These are phyloP conservation scores for Odocoileus virginianus DNA, from an alignment of 2,113 vertebrate genomes.

Conservation along the genomic window DNA sequence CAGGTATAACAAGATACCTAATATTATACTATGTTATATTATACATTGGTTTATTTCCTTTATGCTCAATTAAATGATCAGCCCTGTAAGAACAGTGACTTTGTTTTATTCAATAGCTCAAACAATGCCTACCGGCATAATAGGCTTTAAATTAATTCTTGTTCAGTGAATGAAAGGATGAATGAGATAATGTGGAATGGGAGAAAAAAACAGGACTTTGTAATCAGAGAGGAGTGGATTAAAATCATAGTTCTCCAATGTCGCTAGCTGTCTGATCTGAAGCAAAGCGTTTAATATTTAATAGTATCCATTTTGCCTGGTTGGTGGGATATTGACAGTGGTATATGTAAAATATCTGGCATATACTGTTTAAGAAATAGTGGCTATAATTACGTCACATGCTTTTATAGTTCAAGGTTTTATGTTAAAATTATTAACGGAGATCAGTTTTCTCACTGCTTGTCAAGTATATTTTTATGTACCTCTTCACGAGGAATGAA, in stretches of 20 bases:
- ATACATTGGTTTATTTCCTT: not conserved
- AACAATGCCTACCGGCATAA: not conserved
- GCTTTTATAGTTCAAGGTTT: slow-evolving; percentile 2
- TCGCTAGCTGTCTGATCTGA: not conserved
- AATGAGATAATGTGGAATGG: not conserved
- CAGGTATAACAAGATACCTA: not conserved
- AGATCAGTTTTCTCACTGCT: not conserved
- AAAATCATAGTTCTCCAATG: not conserved
- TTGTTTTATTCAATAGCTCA: not conserved
- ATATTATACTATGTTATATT: not conserved
- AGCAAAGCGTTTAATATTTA: not conserved
- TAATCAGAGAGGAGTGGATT: not conserved
- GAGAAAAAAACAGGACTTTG: not conserved
- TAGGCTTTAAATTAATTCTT: not conserved
- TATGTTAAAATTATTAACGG: not conserved
- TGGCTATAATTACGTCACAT: not conserved
- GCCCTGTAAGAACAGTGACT: not conserved
- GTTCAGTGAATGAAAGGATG: not conserved
- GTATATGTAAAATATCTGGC: not conserved
- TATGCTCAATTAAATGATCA: not conserved
- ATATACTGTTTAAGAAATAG: not conserved
- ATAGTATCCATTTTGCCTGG: not conserved
- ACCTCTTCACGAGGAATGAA: not conserved
- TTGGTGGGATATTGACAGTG: not conserved
- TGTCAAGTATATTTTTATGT: not conserved